Evolutionary conservation across 1,140 invertebrate genomes (phyloP), one percentile per base, ranked within the genome.

Genomic region (Atta colombica): DNA sequence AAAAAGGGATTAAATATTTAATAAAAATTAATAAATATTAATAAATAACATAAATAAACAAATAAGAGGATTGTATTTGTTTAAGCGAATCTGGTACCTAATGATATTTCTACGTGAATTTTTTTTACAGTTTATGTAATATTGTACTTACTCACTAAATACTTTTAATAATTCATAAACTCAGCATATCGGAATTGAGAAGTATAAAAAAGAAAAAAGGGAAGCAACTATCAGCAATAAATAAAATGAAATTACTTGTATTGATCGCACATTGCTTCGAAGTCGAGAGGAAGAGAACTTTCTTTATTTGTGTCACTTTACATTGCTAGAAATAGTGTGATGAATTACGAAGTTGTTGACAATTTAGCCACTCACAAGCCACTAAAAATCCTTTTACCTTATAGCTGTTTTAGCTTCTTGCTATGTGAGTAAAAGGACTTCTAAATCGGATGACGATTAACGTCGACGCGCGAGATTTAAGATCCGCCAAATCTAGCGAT

Each of bases 401-500:
- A 75, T 39, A 77, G 55, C 21, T 16, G 12, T 78, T 82, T 45
- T 45, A 72, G 14, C 14, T 71, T 3, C 45, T 60, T 5, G 35
- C 58, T 14, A 14, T n/a, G 25, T 7, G 39, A 31, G 58, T n/a
- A 45, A 4, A 31, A 75, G 31, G 69, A 58, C n/a, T 21, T 75
- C 49, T 63, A 84, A 84, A 84, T 72, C 25, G 25, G 53, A 58
- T 71, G 65, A 75, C 69, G 69, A 75, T 75, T 84, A 74, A n/a
- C 55, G 69, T 84, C 80, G 68, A 84, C 80, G 80, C 45, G 80
- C 28, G 55, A 84, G 69, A 84, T 75, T 63, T 84, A 75, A 84
- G 78, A 71, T 81, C 53, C 31, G 39, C 80, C 55, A 63, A 75
- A 84, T 84, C 69, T 75, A 45, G 55, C 69, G 69, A 84, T 84